Evolutionary conservation across 1,140 invertebrate species (phyloP), one percentile per base, ranked within the genome.

Genomic region (Danaus plexippus): DNA sequence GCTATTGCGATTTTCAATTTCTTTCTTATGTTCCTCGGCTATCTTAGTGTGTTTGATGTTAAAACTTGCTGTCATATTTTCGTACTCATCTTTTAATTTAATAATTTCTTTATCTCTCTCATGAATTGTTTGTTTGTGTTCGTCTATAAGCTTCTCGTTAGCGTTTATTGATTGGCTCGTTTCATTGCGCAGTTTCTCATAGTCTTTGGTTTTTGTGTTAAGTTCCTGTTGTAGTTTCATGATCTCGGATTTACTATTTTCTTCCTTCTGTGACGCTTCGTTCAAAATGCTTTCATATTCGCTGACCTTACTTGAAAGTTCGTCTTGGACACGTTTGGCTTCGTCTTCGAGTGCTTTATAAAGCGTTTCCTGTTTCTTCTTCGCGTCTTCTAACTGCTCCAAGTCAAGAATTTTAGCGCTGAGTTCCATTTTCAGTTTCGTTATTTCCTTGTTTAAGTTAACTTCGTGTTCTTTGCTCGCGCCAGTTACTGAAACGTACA

Each of bases 381-480:
- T 88, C 10, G 83, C 70, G 41, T 87, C 85, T 64, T 81, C 69
- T 47, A 79, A 52, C 59, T 82, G 85, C 75, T 90, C 88, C 51
- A 86, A 69, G 71, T 90, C 88, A 59, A 87, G 69, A 43, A 86
- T 70, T 82, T 88, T 89, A 48, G 86, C 79, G 70, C 88, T 89
- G 9, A 89, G 61, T 71, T 90, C 88, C 88, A 89, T 89, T 83
- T 89, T 88, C 11, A 89, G 64, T 75, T 88, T 88, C 9, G 89
- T 88, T 45, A 88, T 76, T 75, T 90, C 89, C 75, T 89, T 90
- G 57, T 87, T 87, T 22, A 87, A 70, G 62, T 72, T 80, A 10
- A 85, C 73, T 80, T 89, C 87, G 46, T 80, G 84, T 75, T 84
- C 86, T 67, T 87, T 88, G 62, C 71, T 83, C 11, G 70, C 64